phyloP scores from a whole-genome alignment of 2,888 invertebrate species.

The Eledone cirrhosa region DNA sequence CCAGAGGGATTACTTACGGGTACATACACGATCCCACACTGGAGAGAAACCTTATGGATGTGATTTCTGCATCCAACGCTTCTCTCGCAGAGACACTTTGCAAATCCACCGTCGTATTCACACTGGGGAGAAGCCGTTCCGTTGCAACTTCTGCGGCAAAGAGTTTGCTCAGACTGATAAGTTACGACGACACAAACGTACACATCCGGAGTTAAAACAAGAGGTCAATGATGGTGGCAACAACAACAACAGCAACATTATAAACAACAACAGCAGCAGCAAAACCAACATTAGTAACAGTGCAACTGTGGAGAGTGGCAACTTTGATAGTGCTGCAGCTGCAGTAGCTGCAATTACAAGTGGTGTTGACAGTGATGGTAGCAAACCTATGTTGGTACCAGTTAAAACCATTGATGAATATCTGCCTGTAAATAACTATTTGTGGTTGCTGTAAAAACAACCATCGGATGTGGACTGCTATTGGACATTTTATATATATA shows the following conservation, averaged over 20 bases:
- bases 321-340: not conserved
- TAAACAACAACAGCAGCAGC: too few species aligned
- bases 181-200: conserved; percentile 18
- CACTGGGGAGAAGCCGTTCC: conserved; percentile 15
- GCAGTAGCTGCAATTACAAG: too few species aligned
- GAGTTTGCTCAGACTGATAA: conserved; percentile 20
- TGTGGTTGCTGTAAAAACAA: conserved; percentile 21
- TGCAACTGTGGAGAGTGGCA: not conserved
- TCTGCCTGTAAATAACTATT: conserved; percentile 14
- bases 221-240: not conserved
- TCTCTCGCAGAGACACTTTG: conserved; percentile 12
- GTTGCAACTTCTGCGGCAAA: conserved; percentile 16
- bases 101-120: not conserved
- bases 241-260: too few species aligned
- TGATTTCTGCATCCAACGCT: conserved; percentile 20
- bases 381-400: not conserved
- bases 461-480: too few species aligned
- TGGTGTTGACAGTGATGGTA: not conserved
- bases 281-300: not conserved
- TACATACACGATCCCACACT: conserved; percentile 11
- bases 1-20: conserved; percentile 13
- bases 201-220: conserved; percentile 5
- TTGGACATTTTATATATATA: too few species aligned
- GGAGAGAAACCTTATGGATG: conserved; percentile 10
- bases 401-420: conserved; percentile 5